Evolutionary conservation across 1,140 invertebrate species (phyloP), one percentile per base, ranked within the genome.

Genomic region (Drosophila bifasciata): DNA sequence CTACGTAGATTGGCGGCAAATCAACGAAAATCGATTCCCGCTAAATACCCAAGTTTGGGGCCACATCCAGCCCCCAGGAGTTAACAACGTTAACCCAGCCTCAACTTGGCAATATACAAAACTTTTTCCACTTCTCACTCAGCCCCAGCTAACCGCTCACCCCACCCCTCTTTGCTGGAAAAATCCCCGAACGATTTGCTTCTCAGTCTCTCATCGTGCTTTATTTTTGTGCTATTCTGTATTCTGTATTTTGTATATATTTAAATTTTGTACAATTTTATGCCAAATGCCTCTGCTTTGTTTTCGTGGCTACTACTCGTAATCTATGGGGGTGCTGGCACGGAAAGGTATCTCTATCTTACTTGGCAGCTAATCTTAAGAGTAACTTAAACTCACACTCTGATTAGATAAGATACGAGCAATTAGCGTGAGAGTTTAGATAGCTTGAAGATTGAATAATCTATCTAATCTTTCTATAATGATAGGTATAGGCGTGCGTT

Each of bases 11-110:
- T 39, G 60, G 68, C 41, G 23, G 48, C 66, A 84, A 85, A 85
- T 85, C 80, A 85, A 85, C 81, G 58, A 86, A 81, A 86, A 86
- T 86, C 81, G 83, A 86, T 86, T 81, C 74, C 69, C 66, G 78
- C 81, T 86, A 86, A 86, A 86, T 86, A 86, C 81, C 77, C 77
- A 40, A 88, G 83, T 86, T 85, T 57, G 43, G 17, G 62, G 41
- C 32, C 11, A 4, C 32, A 32, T 8, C 28, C 23, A 25, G 56
- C 28, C 41, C 64, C 52, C 56, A 62, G 73, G 73, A 88, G 73
- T 78, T 86, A 69, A 69, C 66, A 60, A 76, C 71, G 72, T 75
- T 75, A 59, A 60, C 72, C 64, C 60, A 59, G 59, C 77, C 62
- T 66, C 41, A 44, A 67, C 59, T 66, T 76, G 32, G 50, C 46